Base-by-base conservation (phyloP, 2,888 invertebrate species). In the Nephrotoma guestfalica region DNA sequence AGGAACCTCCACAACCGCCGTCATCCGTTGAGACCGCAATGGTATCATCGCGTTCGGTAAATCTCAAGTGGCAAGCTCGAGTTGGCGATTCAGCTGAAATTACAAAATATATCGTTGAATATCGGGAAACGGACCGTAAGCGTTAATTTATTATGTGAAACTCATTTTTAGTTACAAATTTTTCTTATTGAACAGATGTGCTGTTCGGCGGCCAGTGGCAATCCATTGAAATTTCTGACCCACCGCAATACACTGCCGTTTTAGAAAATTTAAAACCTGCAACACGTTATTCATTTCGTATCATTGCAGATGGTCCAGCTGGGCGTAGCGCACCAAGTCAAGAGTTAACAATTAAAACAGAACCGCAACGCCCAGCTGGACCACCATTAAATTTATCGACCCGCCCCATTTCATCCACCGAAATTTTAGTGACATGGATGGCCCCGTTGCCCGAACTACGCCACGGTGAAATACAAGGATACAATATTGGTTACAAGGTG, bases 391-490 rank as follows among this genome's bases (percentile, higher is more conserved):
- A 94, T 90, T 91, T 95, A n/a, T 92, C 93, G 42, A 95, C 94
- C 0, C 92, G 95, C 86, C 94, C 96, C 0, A 92, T 95, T 18
- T 95, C 95, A 0, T 96, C 96, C 6, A 95, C 95, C 2, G 95
- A 95, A 90, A 92, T 96, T 11, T 91, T 95, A 47, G 94, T 96
- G 9, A 95, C 94, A 7, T 96, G 96, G 94, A 92, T 94, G 88
- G 95, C 96, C 0, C 96, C 96, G 0, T 89, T 94, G 15, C 91
- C 93, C 0, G 95, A 95, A 88, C 90, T 95, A 42, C 93, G 95
- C 85, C 95, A 96, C 89, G 96, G 96, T 0, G 94, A 95, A 88
- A 94, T 96, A 87, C 93, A 94, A 89, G 96, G 96, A 41, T 96
- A 95, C 89, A 95, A 96, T 90, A 93, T 96, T 40, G 96, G 86